Conservation (phyloP, 2,113 vertebrate species). For the Plestiodon gilberti region DNA sequence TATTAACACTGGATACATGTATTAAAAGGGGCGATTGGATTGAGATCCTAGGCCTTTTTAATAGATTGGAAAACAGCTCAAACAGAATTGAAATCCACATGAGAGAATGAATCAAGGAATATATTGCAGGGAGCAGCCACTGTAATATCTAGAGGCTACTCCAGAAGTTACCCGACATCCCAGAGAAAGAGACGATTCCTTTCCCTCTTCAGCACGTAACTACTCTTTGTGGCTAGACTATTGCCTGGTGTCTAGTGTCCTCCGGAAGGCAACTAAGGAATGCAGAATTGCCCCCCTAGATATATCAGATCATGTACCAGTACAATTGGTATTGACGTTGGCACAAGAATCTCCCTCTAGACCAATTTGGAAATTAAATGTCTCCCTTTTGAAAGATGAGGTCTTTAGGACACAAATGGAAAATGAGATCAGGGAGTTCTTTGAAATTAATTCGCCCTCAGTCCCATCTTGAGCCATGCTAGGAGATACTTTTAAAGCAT, state of each 20-base stretch:
- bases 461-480: not conserved
- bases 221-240: not conserved
- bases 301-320: not conserved
- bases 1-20: too few species aligned
- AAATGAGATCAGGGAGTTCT: conserved; percentile 25
- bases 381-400: conserved; percentile 8
- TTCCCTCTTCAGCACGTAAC: not conserved
- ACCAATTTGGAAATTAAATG: conserved; percentile 28
- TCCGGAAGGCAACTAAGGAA: not conserved
- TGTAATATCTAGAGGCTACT: not conserved
- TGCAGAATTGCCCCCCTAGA: not conserved
- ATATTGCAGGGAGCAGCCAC: not conserved
- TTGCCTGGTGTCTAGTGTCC: not conserved
- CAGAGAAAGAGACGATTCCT: not conserved
- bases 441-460: conserved; percentile 13
- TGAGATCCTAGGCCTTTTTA: not conserved
- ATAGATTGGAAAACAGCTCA: not conserved
- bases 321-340: conserved; percentile 18
- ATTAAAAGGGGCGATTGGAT: not conserved
- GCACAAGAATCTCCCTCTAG: conserved; percentile 8
- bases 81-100: not conserved
- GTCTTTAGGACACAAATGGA: not conserved
- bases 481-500: not conserved
- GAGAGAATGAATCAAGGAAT: not conserved
- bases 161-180: too few species aligned